Percentiles rank a stretch among this genome's conserved stretches.
Evolutionary conservation across 2,113 vertebrate genomes (phyloP).

Genomic region (Bos indicus): DNA sequence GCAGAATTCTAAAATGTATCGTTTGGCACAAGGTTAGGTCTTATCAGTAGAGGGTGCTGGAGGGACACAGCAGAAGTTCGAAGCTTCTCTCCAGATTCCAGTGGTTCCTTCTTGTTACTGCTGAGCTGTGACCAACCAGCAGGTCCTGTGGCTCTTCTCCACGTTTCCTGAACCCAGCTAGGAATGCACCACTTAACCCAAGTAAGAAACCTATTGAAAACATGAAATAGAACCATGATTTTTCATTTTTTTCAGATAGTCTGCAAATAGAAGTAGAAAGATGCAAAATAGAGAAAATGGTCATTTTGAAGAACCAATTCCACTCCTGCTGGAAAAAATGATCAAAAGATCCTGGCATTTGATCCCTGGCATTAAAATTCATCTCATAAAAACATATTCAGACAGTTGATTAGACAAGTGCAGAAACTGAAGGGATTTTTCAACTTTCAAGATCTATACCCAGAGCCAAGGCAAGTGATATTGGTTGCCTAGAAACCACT

Average conservation of each 20-base stretch:
- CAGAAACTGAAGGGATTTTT: neutral
- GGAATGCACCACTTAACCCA: neutral
- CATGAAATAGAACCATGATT: neutral
- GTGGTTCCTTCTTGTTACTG: neutral
- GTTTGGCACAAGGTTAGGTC: neutral
- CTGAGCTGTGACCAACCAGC: neutral
- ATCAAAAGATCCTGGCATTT: neutral
- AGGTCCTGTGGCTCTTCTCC: neutral
- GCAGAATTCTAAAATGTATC: neutral
- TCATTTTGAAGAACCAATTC: neutral
- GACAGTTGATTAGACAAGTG: neutral
- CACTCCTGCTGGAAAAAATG: neutral
- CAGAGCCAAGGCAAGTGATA: neutral
- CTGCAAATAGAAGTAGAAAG: neutral
- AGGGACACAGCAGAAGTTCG: neutral
- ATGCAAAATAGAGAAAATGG: neutral
- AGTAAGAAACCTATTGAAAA: neutral
- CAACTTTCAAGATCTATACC: neutral
- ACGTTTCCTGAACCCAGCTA: neutral
- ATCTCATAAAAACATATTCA: neutral
- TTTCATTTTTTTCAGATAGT: neutral
- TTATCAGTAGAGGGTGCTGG: conserved; percentile 2
- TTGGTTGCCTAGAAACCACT: conserved; percentile 1
- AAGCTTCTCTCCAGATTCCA: neutral
- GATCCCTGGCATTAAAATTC: neutral